Evolutionary conservation across 2,888 invertebrate species (phyloP).

Genomic region (Lasioglossum villosulum): DNA sequence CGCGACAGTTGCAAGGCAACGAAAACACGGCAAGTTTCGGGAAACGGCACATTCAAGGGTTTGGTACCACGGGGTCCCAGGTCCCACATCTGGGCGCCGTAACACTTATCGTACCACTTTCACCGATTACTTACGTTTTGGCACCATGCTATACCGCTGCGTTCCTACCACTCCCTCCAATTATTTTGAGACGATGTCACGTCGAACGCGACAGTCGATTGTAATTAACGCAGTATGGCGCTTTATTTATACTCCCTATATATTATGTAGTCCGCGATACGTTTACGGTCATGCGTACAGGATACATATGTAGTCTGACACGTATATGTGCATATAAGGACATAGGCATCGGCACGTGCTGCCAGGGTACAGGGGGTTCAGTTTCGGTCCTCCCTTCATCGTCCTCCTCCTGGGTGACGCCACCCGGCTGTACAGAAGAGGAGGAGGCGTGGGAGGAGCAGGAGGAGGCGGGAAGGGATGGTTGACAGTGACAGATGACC

Average conservation of each 20-base stretch:
- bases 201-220: slow-evolving; percentile 54
- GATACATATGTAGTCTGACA: slow-evolving; percentile 33
- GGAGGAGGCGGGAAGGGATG: slow-evolving; percentile 61
- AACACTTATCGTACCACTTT: neutral
- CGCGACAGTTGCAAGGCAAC: neutral
- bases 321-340: slow-evolving; percentile 43
- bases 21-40: neutral
- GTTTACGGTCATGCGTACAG: slow-evolving; percentile 47
- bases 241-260: slow-evolving; percentile 70
- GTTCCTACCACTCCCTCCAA: slow-evolving; percentile 10
- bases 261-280: slow-evolving; percentile 59
- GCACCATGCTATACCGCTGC: neutral
- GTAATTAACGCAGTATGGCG: slow-evolving; percentile 71
- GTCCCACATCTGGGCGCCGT: neutral
- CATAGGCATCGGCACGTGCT: slow-evolving; percentile 81
- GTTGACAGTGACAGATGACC: slow-evolving; percentile 82
- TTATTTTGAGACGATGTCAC: slow-evolving; percentile 44
- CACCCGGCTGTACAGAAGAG: slow-evolving; percentile 67
- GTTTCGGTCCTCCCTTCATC: slow-evolving; percentile 76
- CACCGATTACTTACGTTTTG: neutral
- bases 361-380: slow-evolving; percentile 67
- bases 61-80: neutral
- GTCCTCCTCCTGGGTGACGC: slow-evolving; percentile 70
- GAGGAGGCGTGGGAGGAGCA: slow-evolving; percentile 61
- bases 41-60: neutral